These are phyloP conservation scores for Platycheirus rosarum DNA, from an alignment of 2,888 invertebrate genomes.

Conservation along the genomic window DNA sequence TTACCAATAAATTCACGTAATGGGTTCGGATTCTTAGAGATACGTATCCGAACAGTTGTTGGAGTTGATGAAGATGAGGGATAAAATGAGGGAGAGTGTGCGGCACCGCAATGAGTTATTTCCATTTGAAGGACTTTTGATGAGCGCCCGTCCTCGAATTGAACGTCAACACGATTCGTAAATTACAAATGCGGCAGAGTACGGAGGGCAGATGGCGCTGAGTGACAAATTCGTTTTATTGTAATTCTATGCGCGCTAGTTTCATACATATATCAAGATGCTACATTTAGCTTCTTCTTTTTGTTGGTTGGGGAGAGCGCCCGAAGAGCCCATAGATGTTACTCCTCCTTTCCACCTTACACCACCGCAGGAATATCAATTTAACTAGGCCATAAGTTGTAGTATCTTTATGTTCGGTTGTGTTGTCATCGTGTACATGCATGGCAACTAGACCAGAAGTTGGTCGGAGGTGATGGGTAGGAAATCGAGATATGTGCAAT, in stretches of 20 bases:
- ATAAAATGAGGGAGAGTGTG: not conserved
- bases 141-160: constrained; percentile 49
- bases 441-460: constrained; percentile 41
- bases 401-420: constrained; percentile 51
- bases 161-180: constrained; percentile 17
- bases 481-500: constrained; percentile 48
- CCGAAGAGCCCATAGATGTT: constrained; percentile 29
- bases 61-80: constrained; percentile 15
- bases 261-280: constrained; percentile 54
- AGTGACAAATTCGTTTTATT: constrained; percentile 67
- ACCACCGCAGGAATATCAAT: constrained; percentile 61
- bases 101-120: constrained; percentile 25
- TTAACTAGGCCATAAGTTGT: constrained; percentile 69
- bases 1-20: constrained; percentile 74
- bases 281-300: constrained; percentile 14
- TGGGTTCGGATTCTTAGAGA: constrained; percentile 63
- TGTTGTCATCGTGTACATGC: constrained; percentile 51
- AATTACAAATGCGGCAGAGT: not conserved
- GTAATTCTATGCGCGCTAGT: constrained; percentile 55
- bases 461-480: constrained; percentile 7
- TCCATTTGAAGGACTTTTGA: constrained; percentile 65
- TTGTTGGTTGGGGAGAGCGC: constrained; percentile 17
- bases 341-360: constrained; percentile 6
- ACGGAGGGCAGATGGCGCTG: constrained; percentile 25
- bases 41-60: constrained; percentile 30